Percentiles rank a stretch among this genome's conserved stretches.
Conservation (phyloP, 2,113 vertebrate genomes). For the Malurus elegans region DNA sequence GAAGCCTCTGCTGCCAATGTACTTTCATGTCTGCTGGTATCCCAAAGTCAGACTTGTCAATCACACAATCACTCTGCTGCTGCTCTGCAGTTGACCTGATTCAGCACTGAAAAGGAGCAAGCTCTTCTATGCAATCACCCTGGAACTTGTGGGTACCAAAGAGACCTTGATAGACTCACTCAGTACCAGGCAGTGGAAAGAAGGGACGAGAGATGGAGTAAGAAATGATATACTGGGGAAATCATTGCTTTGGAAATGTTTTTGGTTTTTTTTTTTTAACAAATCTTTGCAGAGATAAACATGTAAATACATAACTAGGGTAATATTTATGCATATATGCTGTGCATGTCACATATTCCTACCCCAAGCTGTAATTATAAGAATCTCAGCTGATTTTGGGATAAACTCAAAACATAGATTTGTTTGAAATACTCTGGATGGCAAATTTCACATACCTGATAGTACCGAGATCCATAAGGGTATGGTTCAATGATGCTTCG, state of each 20-base stretch:
- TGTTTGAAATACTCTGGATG: neutral
- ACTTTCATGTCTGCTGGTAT: slow-evolving; percentile 43
- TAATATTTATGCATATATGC: neutral
- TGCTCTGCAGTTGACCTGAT: slow-evolving; percentile 63
- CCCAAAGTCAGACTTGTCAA: slow-evolving; percentile 57
- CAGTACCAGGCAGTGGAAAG: neutral
- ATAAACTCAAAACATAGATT: neutral
- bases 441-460: neutral
- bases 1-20: slow-evolving; percentile 20
- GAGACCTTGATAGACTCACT: slow-evolving; percentile 32
- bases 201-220: neutral
- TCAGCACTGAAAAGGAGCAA: slow-evolving; percentile 19
- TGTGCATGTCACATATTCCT: neutral
- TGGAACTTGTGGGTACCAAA: slow-evolving; percentile 9
- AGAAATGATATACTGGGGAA: neutral
- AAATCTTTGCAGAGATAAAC: neutral
- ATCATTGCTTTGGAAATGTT: neutral
- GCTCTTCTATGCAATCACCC: slow-evolving; percentile 45
- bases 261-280: neutral
- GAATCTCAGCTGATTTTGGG: neutral
- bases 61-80: slow-evolving; percentile 52
- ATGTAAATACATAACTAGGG: neutral
- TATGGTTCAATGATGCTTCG: neutral
- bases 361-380: neutral
- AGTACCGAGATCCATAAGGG: neutral